Conservation (phyloP, 2,113 vertebrate species). For the Grammomys surdaster region DNA sequence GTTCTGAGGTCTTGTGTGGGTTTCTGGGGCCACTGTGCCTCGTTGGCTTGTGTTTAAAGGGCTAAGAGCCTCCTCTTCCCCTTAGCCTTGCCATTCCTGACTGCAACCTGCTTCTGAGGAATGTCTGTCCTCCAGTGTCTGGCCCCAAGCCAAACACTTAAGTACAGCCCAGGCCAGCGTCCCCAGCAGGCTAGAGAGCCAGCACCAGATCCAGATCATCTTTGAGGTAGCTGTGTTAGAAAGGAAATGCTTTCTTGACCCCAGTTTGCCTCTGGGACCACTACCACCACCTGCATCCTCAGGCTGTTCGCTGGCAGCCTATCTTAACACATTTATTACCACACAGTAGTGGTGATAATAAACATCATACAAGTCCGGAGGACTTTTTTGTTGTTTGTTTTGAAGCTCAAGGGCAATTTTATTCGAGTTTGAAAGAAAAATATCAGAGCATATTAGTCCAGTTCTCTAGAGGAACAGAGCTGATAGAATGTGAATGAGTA, state of each 20-base stretch:
- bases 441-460: neutral
- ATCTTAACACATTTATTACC: neutral
- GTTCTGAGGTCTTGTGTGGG: neutral
- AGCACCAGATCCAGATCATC: neutral
- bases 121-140: neutral
- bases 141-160: neutral
- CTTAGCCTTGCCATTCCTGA: neutral
- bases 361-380: neutral
- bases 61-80: neutral
- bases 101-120: neutral
- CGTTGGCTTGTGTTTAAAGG: neutral
- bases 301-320: neutral
- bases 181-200: neutral
- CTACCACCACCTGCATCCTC: neutral
- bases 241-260: neutral
- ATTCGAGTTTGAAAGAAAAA: neutral
- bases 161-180: neutral
- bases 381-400: neutral
- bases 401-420: neutral
- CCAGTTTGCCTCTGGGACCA: neutral
- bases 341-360: neutral
- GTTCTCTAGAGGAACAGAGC: neutral
- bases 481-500: neutral
- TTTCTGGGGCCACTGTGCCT: neutral
- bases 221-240: slow-evolving; percentile 3